These are phyloP conservation scores for Rhagophthalmus giganteus DNA, from an alignment of 2,888 invertebrate species.

Conservation along the genomic window DNA sequence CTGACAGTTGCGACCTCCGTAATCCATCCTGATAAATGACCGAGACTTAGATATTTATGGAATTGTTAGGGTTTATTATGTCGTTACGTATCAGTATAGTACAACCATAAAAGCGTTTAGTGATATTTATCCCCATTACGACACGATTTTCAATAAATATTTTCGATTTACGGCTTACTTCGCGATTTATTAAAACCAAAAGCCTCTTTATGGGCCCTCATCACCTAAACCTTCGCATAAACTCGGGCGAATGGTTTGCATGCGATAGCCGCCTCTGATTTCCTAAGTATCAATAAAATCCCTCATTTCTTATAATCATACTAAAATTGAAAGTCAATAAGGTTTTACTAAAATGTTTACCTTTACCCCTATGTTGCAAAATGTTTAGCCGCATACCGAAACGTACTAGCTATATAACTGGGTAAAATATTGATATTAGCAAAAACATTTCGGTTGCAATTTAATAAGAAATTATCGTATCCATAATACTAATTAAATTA, in stretches of 20 bases:
- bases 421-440: too few relatives aligned
- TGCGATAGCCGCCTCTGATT: conserved; percentile 3
- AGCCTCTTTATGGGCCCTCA: conserved; percentile 8
- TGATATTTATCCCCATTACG: conserved; percentile 23
- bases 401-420: too few relatives aligned
- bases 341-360: too few relatives aligned
- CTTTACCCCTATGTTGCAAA: too few relatives aligned
- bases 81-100: conserved; percentile 30
- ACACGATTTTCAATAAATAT: conserved; percentile 21
- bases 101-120: conserved; percentile 27
- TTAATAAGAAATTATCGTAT: too few relatives aligned
- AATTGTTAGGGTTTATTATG: conserved; percentile 44
- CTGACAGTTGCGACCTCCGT: conserved; percentile 46
- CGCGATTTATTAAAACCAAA: conserved; percentile 17
- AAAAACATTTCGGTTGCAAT: too few relatives aligned
- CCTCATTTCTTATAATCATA: too few relatives aligned
- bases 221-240: conserved; percentile 9
- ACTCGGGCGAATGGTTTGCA: conserved; percentile 4
- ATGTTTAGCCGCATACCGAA: too few relatives aligned
- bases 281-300: too few relatives aligned
- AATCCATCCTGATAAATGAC: conserved; percentile 48
- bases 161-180: conserved; percentile 19
- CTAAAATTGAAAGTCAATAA: too few relatives aligned
- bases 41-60: conserved; percentile 44
- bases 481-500: too few relatives aligned